Percentiles rank a stretch among this genome's conserved stretches.
phyloP scores from a whole-genome alignment of 2,797 vertebrate genomes.

The Podarcis siculus region DNA sequence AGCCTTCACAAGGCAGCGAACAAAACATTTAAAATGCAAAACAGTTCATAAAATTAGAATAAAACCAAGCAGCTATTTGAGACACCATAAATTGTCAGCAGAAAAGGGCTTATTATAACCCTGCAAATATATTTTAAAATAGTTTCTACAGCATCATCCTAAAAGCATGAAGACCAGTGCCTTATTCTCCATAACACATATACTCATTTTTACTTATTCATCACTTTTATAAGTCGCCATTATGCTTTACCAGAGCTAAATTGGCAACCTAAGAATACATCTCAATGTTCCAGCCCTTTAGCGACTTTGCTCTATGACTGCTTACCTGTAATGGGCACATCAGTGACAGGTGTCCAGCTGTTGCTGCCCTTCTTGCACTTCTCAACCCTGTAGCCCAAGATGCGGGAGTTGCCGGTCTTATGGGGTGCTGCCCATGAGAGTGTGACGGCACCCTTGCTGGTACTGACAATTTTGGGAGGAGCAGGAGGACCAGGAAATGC shows the following conservation, averaged over 20 bases:
- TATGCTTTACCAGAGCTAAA: not conserved
- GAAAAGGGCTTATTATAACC: too few species aligned
- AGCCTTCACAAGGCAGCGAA: too few species aligned
- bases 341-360: slow-evolving; percentile 83
- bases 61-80: too few species aligned
- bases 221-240: not conserved
- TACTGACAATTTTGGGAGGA: slow-evolving; percentile 79
- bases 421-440: slow-evolving; percentile 82
- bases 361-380: slow-evolving; percentile 87
- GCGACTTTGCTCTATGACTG: not conserved
- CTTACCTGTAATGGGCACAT: slow-evolving; percentile 79
- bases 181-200: not conserved
- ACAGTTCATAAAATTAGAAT: too few species aligned
- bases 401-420: slow-evolving; percentile 77
- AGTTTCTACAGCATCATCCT: not conserved
- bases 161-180: not conserved
- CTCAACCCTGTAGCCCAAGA: slow-evolving; percentile 86
- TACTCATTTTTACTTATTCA: not conserved
- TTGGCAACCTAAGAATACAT: not conserved
- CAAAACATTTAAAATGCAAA: too few species aligned
- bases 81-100: too few species aligned
- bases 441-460: slow-evolving; percentile 78
- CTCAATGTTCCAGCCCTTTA: not conserved
- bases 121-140: too few species aligned
- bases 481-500: slow-evolving; percentile 83